A percentile compares a stretch with the other conserved stretches of the same genome.
Conservation (phyloP, 2,113 vertebrate genomes). For the Arvicanthis niloticus region DNA sequence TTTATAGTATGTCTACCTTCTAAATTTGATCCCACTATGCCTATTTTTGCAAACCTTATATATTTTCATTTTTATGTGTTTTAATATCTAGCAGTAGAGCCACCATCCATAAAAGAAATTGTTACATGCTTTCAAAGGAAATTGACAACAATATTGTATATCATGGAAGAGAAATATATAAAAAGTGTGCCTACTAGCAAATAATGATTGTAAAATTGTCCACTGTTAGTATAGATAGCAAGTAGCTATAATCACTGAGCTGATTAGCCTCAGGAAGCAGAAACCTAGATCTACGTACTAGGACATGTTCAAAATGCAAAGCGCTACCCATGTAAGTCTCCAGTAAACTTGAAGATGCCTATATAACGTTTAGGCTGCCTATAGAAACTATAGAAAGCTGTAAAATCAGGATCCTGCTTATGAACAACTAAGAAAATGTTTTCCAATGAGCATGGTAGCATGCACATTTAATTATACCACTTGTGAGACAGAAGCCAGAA, state of each 20-base stretch:
- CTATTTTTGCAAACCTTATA: not conserved
- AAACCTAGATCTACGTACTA: not conserved
- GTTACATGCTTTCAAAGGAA: not conserved
- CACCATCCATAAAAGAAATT: not conserved
- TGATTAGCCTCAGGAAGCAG: not conserved
- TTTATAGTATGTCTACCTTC: not conserved
- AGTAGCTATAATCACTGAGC: not conserved
- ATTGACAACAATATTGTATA: not conserved
- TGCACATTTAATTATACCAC: not conserved
- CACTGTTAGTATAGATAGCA: not conserved
- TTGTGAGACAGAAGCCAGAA: not conserved
- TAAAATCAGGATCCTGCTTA: not conserved
- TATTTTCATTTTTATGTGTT: not conserved
- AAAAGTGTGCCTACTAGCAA: not conserved
- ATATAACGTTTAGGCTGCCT: too few species aligned
- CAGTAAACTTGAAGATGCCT: not conserved
- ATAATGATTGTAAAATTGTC: not conserved
- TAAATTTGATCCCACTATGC: not conserved
- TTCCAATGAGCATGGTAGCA: not conserved
- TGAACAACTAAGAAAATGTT: not conserved
- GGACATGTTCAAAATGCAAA: not conserved
- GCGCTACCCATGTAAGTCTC: not conserved
- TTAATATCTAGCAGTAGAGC: not conserved
- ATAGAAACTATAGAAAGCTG: not conserved
- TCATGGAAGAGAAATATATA: not conserved